Evolutionary conservation across 2,888 invertebrate genomes (phyloP).

Genomic region (Tetragonula carbonaria): DNA sequence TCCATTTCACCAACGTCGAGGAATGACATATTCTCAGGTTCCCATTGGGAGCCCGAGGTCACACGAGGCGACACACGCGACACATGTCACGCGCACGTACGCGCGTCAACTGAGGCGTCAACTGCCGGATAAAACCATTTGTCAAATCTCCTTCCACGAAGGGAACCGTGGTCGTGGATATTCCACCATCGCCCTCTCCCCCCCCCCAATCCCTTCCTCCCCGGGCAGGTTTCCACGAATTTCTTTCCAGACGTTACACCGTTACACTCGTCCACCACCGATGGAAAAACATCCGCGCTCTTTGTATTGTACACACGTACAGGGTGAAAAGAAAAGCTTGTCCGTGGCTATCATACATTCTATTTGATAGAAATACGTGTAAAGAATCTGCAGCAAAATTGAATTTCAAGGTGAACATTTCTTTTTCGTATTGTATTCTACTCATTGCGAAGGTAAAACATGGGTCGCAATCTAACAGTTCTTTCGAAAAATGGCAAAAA

Average conservation of each 20-base stretch:
- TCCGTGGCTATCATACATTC: no score
- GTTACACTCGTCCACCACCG: neutral
- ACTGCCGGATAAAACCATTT: constrained; percentile 76
- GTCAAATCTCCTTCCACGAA: constrained; percentile 70
- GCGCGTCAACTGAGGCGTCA: constrained; percentile 70
- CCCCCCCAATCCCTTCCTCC: no score
- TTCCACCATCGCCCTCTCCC: constrained; percentile 18
- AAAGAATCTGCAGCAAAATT: no score
- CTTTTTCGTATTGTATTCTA: no score
- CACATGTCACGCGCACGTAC: constrained; percentile 73
- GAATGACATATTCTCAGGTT: constrained; percentile 64
- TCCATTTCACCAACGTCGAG: constrained; percentile 62
- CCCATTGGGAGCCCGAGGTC: constrained; percentile 59
- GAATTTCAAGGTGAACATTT: no score
- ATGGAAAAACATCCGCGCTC: constrained; percentile 16
- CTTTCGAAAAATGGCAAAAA: no score
- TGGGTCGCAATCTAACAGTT: no score
- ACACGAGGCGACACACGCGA: constrained; percentile 69
- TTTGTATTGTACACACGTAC: neutral
- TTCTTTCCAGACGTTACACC: constrained; percentile 17
- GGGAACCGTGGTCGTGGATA: constrained; percentile 30
- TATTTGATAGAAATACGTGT: no score
- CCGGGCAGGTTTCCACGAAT: constrained; percentile 28
- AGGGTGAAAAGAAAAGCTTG: no score
- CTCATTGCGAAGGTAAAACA: no score